Conservation (phyloP, 1,140 invertebrate species). For the Calliopsis andreniformis region DNA sequence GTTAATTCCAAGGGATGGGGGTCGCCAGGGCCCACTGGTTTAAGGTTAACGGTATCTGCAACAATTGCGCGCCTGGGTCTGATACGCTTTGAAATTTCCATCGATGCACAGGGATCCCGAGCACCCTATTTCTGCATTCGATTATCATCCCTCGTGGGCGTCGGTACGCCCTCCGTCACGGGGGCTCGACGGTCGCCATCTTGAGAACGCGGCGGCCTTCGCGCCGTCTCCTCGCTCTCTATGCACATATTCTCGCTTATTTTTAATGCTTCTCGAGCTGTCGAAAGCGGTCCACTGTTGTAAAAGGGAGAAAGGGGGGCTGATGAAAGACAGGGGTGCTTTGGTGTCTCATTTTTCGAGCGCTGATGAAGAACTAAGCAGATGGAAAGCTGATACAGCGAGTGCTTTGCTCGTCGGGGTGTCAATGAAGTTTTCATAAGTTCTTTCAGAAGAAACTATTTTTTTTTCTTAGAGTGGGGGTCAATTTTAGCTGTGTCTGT, state of each 20-base stretch:
- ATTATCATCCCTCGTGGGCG: slow-evolving; percentile 34
- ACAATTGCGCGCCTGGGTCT: slow-evolving; percentile 24
- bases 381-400: too few relatives aligned
- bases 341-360: neutral
- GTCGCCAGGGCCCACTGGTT: slow-evolving; percentile 15
- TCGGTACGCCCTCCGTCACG: slow-evolving; percentile 18
- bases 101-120: neutral
- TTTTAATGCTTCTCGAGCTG: too few relatives aligned
- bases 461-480: too few relatives aligned
- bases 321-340: too few relatives aligned
- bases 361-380: neutral
- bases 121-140: slow-evolving; percentile 42
- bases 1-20: slow-evolving; percentile 59
- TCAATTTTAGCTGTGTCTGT: too few relatives aligned
- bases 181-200: slow-evolving; percentile 38
- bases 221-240: slow-evolving; percentile 14
- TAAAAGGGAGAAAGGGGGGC: too few relatives aligned
- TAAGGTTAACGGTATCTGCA: slow-evolving; percentile 51
- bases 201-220: slow-evolving; percentile 39
- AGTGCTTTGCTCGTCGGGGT: neutral
- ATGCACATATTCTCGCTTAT: slow-evolving; percentile 19
- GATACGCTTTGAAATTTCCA: slow-evolving; percentile 18
- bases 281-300: neutral
- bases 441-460: too few relatives aligned
- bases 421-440: too few relatives aligned